These are phyloP conservation scores for Amiota communis DNA, from an alignment of 2,888 invertebrate genomes.

Conservation along the genomic window DNA sequence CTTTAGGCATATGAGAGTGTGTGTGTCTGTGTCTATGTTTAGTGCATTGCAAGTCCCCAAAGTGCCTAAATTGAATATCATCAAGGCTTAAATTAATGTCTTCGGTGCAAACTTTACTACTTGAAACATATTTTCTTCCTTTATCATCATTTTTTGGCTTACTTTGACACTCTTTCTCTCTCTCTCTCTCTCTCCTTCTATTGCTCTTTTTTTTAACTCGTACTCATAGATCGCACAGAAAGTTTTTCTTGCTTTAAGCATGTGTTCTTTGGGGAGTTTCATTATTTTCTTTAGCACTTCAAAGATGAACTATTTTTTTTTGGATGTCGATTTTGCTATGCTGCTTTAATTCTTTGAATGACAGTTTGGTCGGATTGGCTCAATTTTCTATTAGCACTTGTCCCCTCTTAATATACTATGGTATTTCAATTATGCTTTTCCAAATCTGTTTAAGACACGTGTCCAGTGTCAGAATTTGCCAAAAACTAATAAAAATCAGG, in stretches of 20 bases:
- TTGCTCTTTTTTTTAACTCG: slow-evolving; percentile 39
- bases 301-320: not conserved
- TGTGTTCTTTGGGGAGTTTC: slow-evolving; percentile 29
- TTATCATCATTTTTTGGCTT: slow-evolving; percentile 31
- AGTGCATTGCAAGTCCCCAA: slow-evolving; percentile 53
- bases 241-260: slow-evolving; percentile 28
- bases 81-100: slow-evolving; percentile 68
- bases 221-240: not conserved
- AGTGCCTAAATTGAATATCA: slow-evolving; percentile 68
- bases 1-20: slow-evolving; percentile 4
- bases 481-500: slow-evolving; percentile 40
- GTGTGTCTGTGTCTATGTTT: too few relatives aligned
- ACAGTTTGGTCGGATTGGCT: not conserved
- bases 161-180: not conserved
- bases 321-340: not conserved
- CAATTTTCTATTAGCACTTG: not conserved
- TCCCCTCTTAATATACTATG: not conserved
- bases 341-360: not conserved
- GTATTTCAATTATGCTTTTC: slow-evolving; percentile 20
- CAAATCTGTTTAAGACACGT: not conserved
- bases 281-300: slow-evolving; percentile 9
- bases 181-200: slow-evolving; percentile 1
- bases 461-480: not conserved
- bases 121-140: slow-evolving; percentile 57
- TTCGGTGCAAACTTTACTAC: slow-evolving; percentile 64